These are phyloP conservation scores for Pammene fasciana DNA, from an alignment of 2,888 invertebrate species.

Conservation along the genomic window DNA sequence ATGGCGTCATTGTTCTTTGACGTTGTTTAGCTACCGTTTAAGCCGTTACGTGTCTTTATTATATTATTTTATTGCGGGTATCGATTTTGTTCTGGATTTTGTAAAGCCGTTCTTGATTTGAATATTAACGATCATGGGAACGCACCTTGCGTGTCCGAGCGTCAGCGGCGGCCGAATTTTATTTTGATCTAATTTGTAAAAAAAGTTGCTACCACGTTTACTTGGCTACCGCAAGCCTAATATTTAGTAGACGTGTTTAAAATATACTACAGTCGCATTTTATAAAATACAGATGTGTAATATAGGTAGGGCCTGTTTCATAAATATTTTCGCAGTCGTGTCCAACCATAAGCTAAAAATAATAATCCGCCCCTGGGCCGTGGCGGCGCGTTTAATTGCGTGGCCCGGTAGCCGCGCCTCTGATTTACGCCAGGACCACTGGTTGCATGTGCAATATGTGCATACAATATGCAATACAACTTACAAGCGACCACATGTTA, in stretches of 20 bases:
- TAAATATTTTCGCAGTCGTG: constrained; percentile 22
- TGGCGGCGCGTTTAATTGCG: constrained; percentile 36
- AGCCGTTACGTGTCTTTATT: constrained; percentile 68
- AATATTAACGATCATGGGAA: constrained; percentile 78
- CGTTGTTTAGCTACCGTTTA: constrained; percentile 77
- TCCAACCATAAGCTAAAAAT: constrained; percentile 18
- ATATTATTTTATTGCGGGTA: constrained; percentile 59
- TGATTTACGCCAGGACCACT: constrained; percentile 31
- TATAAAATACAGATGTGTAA: background rate
- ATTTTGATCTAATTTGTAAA: constrained; percentile 18
- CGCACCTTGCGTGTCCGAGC: constrained; percentile 47
- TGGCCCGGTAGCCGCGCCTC: constrained; percentile 34
- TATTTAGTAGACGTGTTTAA: background rate
- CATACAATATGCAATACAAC: background rate
- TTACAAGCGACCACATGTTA: background rate
- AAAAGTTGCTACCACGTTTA: constrained; percentile 2
- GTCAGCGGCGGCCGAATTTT: constrained; percentile 14
- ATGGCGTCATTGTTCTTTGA: constrained; percentile 71
- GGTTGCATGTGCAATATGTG: background rate
- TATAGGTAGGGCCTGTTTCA: background rate
- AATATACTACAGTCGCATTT: background rate
- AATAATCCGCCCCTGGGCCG: constrained; percentile 26
- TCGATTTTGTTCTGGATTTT: constrained; percentile 78
- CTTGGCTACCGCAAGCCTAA: background rate
- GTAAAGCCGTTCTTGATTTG: constrained; percentile 70